Evolutionary conservation across 2,113 vertebrate genomes (phyloP), one percentile per base, ranked within the genome.

Genomic region (Climacteris rufus): DNA sequence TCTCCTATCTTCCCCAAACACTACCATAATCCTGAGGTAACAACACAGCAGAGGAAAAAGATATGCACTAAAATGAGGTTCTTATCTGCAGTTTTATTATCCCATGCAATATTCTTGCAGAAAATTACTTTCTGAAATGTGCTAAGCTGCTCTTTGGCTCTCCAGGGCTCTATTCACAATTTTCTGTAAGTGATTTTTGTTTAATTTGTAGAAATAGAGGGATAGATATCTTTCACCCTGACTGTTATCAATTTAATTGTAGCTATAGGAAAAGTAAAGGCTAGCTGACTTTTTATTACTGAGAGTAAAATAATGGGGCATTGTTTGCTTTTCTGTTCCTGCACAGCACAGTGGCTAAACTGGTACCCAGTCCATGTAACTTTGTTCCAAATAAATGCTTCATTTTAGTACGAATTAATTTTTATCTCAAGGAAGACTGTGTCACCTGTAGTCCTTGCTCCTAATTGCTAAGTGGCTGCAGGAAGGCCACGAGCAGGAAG

Each of bases 31-130:
- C 90, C 79, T 81, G 69, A 93, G 64, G 94, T 95, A 96, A 94
- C 79, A 94, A 90, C 79, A 85, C 82, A 54, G 79, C 68, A 66
- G 81, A 87, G 90, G 90, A 80, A 82, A 87, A 91, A 96, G 95
- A 93, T 94, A 94, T 7, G 60, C 60, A 82, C 76, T 92, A 83
- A 94, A 97, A 94, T 83, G 49, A 90, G 70, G 80, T 80, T 84
- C 78, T 96, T 96, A 94, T 94, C 94, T 94, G 72, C 53, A 54
- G 76, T 94, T 97, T 96, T 96, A 94, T 93, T 97, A 92, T 90
- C 81, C 85, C 50, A 16, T 94, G 89, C 87, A 94, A 94, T 92
- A 93, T 94, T 88, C 89, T 82, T 20, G 7, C 50, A 87, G 91
- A 87, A 96, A 97, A 96, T 93, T 91, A 93, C 96, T 95, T 96